Evolutionary conservation across 2,113 vertebrate species (phyloP).

Genomic region (Gavia stellata): DNA sequence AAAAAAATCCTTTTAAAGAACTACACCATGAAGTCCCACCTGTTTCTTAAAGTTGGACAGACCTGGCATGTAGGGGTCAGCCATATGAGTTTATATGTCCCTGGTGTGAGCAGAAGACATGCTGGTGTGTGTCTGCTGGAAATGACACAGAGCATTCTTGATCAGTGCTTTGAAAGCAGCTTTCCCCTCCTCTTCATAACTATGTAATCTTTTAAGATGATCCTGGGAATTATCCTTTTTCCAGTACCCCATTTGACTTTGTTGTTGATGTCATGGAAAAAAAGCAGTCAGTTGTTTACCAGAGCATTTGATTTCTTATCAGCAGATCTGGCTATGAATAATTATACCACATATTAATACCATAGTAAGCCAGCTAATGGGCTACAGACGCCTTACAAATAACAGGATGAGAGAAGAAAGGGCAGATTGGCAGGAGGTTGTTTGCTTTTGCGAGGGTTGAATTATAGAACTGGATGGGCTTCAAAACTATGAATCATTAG

Average conservation of each 20-base stretch:
- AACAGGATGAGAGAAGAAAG: conserved; percentile 53
- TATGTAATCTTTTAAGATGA: neutral
- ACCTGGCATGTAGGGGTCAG: neutral
- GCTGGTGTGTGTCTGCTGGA: neutral
- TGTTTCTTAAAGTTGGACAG: neutral
- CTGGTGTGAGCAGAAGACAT: neutral
- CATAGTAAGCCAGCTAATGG: conserved; percentile 46
- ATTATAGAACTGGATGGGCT: conserved; percentile 47
- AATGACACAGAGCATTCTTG: neutral
- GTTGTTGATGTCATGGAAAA: conserved; percentile 56
- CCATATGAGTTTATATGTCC: neutral
- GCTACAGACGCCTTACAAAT: conserved; percentile 26
- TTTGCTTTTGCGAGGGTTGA: conserved; percentile 36
- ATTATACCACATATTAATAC: conserved; percentile 51
- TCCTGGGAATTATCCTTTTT: neutral
- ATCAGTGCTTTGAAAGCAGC: neutral
- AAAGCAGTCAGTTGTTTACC: conserved; percentile 43
- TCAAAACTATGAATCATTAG: conserved; percentile 61
- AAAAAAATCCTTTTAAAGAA: neutral
- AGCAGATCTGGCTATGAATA: conserved; percentile 59
- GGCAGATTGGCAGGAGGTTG: conserved; percentile 50
- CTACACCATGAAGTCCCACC: neutral
- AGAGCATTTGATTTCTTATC: conserved; percentile 51
- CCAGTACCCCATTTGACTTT: neutral
- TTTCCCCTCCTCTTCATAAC: neutral